A percentile compares a stretch with the other conserved stretches of the same genome.
Evolutionary conservation across 2,888 invertebrate species (phyloP).

Genomic region (Leucoptera coffeella): DNA sequence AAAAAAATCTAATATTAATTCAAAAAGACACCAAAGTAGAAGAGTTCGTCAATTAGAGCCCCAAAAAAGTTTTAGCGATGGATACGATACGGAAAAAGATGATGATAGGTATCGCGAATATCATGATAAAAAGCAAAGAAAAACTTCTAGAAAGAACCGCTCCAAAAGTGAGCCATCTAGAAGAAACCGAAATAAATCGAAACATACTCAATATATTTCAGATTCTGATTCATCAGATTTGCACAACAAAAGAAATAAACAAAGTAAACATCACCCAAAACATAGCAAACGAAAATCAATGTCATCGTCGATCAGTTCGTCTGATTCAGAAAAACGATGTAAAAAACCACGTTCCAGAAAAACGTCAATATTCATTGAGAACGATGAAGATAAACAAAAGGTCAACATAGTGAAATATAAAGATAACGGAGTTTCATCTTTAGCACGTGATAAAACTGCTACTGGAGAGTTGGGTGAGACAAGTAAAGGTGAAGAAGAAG

Average conservation of each 20-base stretch:
- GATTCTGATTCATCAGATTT: slow-evolving; percentile 28
- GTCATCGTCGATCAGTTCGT: slow-evolving; percentile 32
- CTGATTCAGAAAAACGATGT: slow-evolving; percentile 33
- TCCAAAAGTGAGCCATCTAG: slow-evolving; percentile 45
- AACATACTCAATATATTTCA: no score
- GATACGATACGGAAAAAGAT: slow-evolving; percentile 38
- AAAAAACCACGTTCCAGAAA: slow-evolving; percentile 39
- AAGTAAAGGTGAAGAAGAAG: slow-evolving; percentile 15
- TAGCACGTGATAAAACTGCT: slow-evolving; percentile 11
- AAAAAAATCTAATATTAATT: slow-evolving; percentile 16
- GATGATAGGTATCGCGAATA: slow-evolving; percentile 11
- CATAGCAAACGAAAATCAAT: slow-evolving; percentile 32
- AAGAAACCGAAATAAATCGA: slow-evolving; percentile 19
- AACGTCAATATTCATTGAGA: slow-evolving; percentile 39
- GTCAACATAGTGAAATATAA: slow-evolving; percentile 42
- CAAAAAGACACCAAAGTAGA: slow-evolving; percentile 22
- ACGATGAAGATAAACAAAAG: slow-evolving; percentile 35
- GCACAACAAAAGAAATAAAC: slow-evolving; percentile 27
- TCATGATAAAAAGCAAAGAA: slow-evolving; percentile 17
- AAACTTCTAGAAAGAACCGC: slow-evolving; percentile 24
- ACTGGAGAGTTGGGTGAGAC: not conserved
- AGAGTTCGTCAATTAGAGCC: slow-evolving; percentile 23
- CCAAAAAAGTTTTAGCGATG: slow-evolving; percentile 47
- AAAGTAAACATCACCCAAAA: slow-evolving; percentile 32
- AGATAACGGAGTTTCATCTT: slow-evolving; percentile 16